These are phyloP conservation scores for Idris sp. DNA, from an alignment of 1,140 invertebrate species.

Conservation along the genomic window DNA sequence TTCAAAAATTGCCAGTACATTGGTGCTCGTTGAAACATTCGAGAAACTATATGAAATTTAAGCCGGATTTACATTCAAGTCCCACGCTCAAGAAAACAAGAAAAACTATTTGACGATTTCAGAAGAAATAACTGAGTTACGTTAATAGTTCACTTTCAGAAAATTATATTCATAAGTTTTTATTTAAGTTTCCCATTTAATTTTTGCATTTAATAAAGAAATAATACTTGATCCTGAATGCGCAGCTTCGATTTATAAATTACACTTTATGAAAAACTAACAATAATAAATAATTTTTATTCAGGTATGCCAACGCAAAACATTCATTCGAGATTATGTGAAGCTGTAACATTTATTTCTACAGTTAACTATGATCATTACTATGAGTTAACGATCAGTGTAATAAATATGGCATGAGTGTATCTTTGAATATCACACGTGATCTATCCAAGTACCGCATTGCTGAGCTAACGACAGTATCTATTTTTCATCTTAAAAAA, in stretches of 20 bases:
- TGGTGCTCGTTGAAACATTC: slow-evolving; percentile 61
- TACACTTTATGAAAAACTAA: too few relatives aligned
- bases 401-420: slow-evolving; percentile 48
- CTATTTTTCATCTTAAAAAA: slow-evolving; percentile 44
- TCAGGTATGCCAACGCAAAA: background rate
- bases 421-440: slow-evolving; percentile 46
- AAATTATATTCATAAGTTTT: too few relatives aligned
- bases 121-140: too few relatives aligned
- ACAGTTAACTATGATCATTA: slow-evolving; percentile 43
- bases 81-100: slow-evolving; percentile 18
- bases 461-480: slow-evolving; percentile 40
- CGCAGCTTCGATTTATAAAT: too few relatives aligned
- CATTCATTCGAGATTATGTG: slow-evolving; percentile 27
- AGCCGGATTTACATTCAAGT: slow-evolving; percentile 47
- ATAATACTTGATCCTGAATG: too few relatives aligned
- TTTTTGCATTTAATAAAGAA: too few relatives aligned
- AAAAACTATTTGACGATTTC: slow-evolving; percentile 6
- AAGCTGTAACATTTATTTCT: slow-evolving; percentile 44
- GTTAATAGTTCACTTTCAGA: too few relatives aligned
- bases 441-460: slow-evolving; percentile 36
- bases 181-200: too few relatives aligned
- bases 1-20: slow-evolving; percentile 64
- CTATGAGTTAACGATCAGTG: slow-evolving; percentile 46
- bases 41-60: slow-evolving; percentile 63
- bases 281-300: slow-evolving; percentile 25